Evolutionary conservation across 2,888 invertebrate genomes (phyloP).

Genomic region (Xanthostigma xanthostigma): DNA sequence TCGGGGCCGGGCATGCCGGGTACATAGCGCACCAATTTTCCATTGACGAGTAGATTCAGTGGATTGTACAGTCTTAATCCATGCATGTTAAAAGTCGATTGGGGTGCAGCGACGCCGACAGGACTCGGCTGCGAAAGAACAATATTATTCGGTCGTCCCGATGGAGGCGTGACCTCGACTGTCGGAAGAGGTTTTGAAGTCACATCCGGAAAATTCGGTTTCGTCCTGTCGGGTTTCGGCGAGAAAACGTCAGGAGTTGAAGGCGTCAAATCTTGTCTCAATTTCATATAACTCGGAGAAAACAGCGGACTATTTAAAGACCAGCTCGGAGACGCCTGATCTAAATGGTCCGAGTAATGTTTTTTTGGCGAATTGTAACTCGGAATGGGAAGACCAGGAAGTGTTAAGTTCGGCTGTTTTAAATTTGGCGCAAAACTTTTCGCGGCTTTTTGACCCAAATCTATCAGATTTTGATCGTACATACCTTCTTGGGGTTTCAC

Average conservation of each 20-base stretch:
- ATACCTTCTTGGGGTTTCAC: conserved; percentile 8
- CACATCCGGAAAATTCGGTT: too few relatives aligned
- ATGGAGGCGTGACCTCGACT: too few relatives aligned
- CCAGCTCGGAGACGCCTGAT: background rate
- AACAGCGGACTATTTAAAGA: background rate
- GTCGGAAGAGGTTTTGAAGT: too few relatives aligned
- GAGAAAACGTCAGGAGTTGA: background rate
- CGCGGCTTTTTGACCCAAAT: conserved; percentile 29
- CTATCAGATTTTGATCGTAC: conserved; percentile 22
- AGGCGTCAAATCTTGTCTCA: background rate
- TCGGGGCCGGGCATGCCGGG: conserved; percentile 76
- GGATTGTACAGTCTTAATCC: conserved; percentile 28
- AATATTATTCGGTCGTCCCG: too few relatives aligned
- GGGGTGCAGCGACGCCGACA: too few relatives aligned
- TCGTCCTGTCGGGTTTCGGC: background rate
- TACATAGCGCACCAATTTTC: conserved; percentile 69
- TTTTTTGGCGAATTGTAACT: conserved; percentile 5
- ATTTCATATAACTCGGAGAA: background rate
- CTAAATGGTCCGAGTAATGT: background rate
- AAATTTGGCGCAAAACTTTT: conserved; percentile 28
- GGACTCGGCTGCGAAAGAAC: too few relatives aligned
- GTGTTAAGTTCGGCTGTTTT: conserved; percentile 23
- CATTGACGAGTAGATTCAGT: conserved; percentile 38
- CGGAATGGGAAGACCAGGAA: conserved; percentile 20
- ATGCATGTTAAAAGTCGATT: background rate